These are phyloP conservation scores for Clavelina lepadiformis DNA, from an alignment of 23 tunicate species.

Conservation along the genomic window DNA sequence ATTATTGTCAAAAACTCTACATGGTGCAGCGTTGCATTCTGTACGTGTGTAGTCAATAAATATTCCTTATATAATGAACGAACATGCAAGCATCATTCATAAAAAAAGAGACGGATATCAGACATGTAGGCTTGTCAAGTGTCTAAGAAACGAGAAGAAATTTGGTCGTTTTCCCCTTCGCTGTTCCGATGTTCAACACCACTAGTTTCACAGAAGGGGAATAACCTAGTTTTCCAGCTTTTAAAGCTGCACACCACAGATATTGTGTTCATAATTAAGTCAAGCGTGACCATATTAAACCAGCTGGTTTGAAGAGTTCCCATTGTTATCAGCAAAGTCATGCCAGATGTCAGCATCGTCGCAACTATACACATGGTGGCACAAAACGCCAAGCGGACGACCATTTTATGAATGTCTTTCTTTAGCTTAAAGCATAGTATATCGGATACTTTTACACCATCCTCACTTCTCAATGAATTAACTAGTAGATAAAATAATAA, in stretches of 20 bases:
- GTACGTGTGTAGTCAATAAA: no score
- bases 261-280: slow-evolving; percentile 13
- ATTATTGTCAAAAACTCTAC: no score
- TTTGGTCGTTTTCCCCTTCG: no score
- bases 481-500: slow-evolving; percentile 10
- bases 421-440: slow-evolving; percentile 2
- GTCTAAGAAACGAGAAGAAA: no score
- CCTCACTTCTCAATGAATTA: slow-evolving; percentile 9
- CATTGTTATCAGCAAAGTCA: slow-evolving; percentile 12
- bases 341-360: slow-evolving; percentile 5
- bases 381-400: slow-evolving; percentile 11
- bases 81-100: no score
- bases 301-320: slow-evolving; percentile 10
- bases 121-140: no score
- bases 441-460: not conserved
- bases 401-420: slow-evolving; percentile 22
- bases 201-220: no score
- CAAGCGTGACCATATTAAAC: slow-evolving; percentile 17
- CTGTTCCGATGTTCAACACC: no score
- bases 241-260: slow-evolving; percentile 14
- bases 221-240: slow-evolving; percentile 3
- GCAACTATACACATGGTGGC: slow-evolving; percentile 14
- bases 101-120: no score
- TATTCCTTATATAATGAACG: no score
- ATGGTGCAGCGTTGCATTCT: no score